Conservation (phyloP, 2,113 vertebrate genomes). For the Alligator sinensis region DNA sequence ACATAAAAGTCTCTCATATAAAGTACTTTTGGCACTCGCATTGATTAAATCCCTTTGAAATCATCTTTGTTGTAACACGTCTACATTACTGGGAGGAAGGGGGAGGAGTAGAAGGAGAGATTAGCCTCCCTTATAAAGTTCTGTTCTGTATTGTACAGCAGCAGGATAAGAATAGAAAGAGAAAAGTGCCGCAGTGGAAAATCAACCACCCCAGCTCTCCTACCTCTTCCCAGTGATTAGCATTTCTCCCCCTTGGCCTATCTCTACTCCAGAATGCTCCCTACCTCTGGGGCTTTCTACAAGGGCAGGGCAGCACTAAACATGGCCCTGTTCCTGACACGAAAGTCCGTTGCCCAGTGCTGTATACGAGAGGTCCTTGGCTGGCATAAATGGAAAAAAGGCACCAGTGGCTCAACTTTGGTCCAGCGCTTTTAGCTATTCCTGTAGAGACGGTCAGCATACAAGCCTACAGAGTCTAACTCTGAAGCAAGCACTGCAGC, state of each 20-base stretch:
- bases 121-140: background rate
- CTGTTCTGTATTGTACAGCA: background rate
- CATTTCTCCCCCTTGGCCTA: background rate
- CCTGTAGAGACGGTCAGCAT: background rate
- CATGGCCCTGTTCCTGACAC: background rate
- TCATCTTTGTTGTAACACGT: slow-evolving; percentile 6
- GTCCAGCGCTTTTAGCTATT: background rate
- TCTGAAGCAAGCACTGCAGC: background rate
- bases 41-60: slow-evolving; percentile 54
- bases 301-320: background rate
- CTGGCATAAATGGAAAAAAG: no score
- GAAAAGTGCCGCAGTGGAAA: rapidly evolving
- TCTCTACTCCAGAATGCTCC: background rate
- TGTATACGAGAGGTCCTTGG: background rate
- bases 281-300: background rate
- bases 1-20: slow-evolving; percentile 40
- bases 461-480: background rate
- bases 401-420: background rate
- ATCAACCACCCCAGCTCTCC: background rate
- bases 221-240: background rate
- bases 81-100: background rate
- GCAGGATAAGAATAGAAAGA: background rate
- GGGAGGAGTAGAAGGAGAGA: slow-evolving; percentile 14
- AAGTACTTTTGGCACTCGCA: slow-evolving; percentile 13
- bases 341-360: background rate